These are phyloP conservation scores for Suricata suricatta DNA, from an alignment of 2,113 vertebrate species.

Conservation along the genomic window DNA sequence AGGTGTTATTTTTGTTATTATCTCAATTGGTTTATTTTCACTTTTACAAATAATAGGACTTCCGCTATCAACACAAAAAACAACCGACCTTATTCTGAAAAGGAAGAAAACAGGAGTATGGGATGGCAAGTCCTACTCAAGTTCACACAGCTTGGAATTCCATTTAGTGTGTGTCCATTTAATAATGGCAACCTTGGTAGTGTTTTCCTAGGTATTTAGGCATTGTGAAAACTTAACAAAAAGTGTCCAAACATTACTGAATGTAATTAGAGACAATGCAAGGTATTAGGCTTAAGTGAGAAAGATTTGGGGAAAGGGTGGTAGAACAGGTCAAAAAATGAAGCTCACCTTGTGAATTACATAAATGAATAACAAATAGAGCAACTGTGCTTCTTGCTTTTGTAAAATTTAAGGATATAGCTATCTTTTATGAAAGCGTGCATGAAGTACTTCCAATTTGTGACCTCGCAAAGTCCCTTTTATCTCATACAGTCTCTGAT, in stretches of 20 bases:
- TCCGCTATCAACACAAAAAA: neutral
- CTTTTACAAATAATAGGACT: neutral
- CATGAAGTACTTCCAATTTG: neutral
- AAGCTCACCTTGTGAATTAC: neutral
- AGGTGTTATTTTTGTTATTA: neutral
- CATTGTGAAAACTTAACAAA: neutral
- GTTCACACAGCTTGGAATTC: neutral
- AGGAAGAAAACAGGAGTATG: neutral
- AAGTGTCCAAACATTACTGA: neutral
- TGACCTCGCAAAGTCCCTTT: slow-evolving; percentile 26
- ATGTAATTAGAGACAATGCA: neutral
- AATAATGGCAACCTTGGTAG: neutral
- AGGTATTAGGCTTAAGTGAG: neutral
- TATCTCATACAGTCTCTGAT: slow-evolving; percentile 32
- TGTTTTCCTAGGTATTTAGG: neutral
- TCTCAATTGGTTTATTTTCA: neutral
- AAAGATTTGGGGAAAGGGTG: neutral
- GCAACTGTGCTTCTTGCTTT: neutral
- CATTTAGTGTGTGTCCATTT: no score
- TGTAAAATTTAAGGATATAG: slow-evolving; percentile 17
- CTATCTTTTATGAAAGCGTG: neutral
- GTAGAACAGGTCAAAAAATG: neutral
- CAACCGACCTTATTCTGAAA: neutral
- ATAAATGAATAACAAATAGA: neutral
- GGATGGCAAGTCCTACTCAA: neutral